Base-by-base conservation (phyloP, 2,113 vertebrate species). In the Megaceryle maxima region DNA sequence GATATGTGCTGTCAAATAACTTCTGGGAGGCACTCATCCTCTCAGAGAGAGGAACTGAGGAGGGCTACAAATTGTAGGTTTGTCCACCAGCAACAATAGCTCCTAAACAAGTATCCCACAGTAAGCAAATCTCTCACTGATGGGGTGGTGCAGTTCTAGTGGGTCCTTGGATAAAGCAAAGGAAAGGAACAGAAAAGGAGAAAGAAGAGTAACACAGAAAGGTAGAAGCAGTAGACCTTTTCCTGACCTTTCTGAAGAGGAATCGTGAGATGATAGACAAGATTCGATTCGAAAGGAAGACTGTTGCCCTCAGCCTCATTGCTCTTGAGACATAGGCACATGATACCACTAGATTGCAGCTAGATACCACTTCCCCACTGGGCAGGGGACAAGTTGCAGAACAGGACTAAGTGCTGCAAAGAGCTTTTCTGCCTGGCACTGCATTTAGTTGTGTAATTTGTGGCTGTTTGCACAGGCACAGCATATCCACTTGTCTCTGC, bases 261-360 rank as follows among this genome's bases (percentile, higher is more conserved):
- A 70, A 69, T 63, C 1, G 0, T 85, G 70, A 79, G 7, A 8
- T 24, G 14, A 39, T 6, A 68, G 21, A 7, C 28, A 59, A 69
- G 29, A 33, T 70, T 63, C 0, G 1, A 78, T 70, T 63, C 0
- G 1, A 78, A 64, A 64, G 60, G 24, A 84, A 53, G n/a, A 6
- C 21, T 87, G 11, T 46, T 91, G 57, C 48, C 18, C 3, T 9
- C 44, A 77, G 66, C 0, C 2, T 91, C 59, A 12, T 24, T 90
- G 63, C 55, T 77, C 21, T 63, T 62, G 67, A 51, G 44, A 50
- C 41, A 80, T 6, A 15, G 0, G 13, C 1, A 0, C 0, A 0
- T 43, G 63, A 84, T 84, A n/a, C 55, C n/a, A 41, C 39, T 41
- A 41, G 39, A 41, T 83, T 66, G 55, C 68, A 83, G 68, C 25